Evolutionary conservation across 2,797 vertebrate genomes (phyloP).

Genomic region (Semotilus atromaculatus): DNA sequence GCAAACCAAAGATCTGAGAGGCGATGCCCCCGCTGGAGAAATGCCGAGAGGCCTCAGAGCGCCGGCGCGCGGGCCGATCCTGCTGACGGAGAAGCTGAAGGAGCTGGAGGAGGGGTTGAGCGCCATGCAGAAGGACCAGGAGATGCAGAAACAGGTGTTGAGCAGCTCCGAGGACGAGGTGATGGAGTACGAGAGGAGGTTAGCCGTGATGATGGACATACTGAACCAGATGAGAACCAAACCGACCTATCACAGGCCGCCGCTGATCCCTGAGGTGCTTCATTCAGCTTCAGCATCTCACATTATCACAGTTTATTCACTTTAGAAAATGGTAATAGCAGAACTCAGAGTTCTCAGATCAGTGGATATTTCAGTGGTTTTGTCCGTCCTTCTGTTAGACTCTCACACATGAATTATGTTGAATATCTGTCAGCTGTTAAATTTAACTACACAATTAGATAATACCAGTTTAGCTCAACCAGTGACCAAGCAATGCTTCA

Average conservation of each 20-base stretch:
- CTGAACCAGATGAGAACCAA: conserved; percentile 74
- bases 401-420: too few relatives aligned
- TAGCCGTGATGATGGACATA: conserved; percentile 80
- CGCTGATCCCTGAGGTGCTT: conserved; percentile 61
- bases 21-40: neutral
- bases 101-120: conserved; percentile 83
- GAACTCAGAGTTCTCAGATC: too few relatives aligned
- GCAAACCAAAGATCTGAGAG: conserved; percentile 57
- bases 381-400: too few relatives aligned
- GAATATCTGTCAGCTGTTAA: too few relatives aligned
- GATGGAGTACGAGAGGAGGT: conserved; percentile 82
- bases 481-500: too few relatives aligned
- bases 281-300: too few relatives aligned
- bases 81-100: conserved; percentile 79
- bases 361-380: too few relatives aligned
- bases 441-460: too few relatives aligned
- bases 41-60: conserved; percentile 11
- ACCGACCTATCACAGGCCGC: conserved; percentile 46
- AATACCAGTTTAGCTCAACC: too few relatives aligned
- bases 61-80: conserved; percentile 66
- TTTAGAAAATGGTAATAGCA: too few relatives aligned
- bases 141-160: conserved; percentile 84
- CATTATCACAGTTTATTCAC: too few relatives aligned
- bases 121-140: conserved; percentile 78
- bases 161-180: conserved; percentile 82